Conservation (phyloP, 2,113 vertebrate species). For the Propithecus coquereli region DNA sequence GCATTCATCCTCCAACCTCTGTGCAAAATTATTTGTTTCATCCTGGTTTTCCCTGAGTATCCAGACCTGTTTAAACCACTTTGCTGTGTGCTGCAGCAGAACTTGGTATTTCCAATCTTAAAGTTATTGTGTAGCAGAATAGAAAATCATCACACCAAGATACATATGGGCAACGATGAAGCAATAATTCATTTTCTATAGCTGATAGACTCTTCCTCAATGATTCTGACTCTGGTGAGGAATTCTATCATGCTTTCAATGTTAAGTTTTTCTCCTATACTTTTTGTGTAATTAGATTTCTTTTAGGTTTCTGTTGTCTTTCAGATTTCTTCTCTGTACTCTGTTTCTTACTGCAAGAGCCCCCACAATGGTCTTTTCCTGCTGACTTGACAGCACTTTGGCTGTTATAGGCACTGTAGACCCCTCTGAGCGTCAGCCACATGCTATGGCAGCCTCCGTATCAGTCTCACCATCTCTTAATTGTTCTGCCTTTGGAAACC, state of each 20-base stretch:
- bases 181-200: not conserved
- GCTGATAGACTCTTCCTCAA: not conserved
- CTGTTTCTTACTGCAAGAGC: not conserved
- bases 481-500: not conserved
- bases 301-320: not conserved
- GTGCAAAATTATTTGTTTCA: not conserved
- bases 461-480: not conserved
- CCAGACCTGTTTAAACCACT: not conserved
- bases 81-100: not conserved
- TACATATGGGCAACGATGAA: not conserved
- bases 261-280: not conserved
- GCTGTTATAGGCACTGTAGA: not conserved
- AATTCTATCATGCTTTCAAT: not conserved
- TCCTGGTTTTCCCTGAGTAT: not conserved
- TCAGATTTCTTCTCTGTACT: not conserved
- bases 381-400: not conserved
- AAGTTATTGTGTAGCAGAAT: not conserved
- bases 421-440: not conserved
- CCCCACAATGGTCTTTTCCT: not conserved
- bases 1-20: not conserved
- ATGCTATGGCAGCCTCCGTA: rapidly evolving
- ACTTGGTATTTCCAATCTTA: not conserved
- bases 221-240: not conserved
- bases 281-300: not conserved
- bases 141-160: not conserved